Evolutionary conservation across 2,888 invertebrate species (phyloP).

Genomic region (Conomelus anceps): DNA sequence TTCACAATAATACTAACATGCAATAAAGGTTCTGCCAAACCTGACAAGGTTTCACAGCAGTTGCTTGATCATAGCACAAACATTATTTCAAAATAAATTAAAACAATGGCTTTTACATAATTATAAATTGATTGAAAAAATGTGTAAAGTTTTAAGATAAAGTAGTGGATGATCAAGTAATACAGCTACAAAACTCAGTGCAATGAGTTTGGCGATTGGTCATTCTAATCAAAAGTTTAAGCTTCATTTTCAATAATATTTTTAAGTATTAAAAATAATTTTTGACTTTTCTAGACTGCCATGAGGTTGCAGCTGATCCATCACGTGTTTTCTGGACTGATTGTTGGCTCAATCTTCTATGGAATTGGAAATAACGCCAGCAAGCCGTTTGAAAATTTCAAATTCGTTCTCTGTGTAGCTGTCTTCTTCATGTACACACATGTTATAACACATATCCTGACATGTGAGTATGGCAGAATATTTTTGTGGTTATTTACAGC

Average conservation of each 20-base stretch:
- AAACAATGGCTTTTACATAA: too few relatives aligned
- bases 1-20: too few relatives aligned
- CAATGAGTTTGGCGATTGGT: background rate
- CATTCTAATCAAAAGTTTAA: background rate
- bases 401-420: constrained; percentile 52
- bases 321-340: constrained; percentile 48
- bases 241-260: background rate
- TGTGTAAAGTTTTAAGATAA: too few relatives aligned
- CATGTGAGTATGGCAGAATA: constrained; percentile 49
- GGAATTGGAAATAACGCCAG: constrained; percentile 52
- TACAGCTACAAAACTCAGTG: too few relatives aligned
- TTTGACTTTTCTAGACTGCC: constrained; percentile 41
- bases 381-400: constrained; percentile 52
- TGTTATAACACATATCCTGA: constrained; percentile 53
- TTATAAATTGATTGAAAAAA: too few relatives aligned
- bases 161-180: too few relatives aligned
- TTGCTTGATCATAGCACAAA: too few relatives aligned
- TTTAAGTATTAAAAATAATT: background rate
- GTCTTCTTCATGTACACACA: constrained; percentile 60
- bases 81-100: too few relatives aligned
- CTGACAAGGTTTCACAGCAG: too few relatives aligned
- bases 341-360: constrained; percentile 53
- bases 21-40: too few relatives aligned
- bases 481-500: too few relatives aligned
- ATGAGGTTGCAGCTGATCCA: constrained; percentile 53